phyloP scores from a whole-genome alignment of 2,113 vertebrate species.

The Gadus chalcogrammus region DNA sequence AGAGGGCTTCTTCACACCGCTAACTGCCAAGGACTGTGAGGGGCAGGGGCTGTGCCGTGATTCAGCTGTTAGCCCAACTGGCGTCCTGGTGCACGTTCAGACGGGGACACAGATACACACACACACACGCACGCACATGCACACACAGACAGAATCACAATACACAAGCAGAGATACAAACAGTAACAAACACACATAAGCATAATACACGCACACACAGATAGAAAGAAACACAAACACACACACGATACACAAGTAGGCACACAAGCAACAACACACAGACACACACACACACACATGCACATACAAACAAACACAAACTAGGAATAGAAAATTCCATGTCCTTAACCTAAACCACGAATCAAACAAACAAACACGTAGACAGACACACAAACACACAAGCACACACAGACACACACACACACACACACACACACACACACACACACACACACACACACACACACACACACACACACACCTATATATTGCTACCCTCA shows the following conservation, averaged over 20 bases:
- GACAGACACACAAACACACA: too few species aligned
- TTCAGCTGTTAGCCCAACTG: constrained; percentile 78
- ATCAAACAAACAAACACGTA: too few species aligned
- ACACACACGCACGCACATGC: constrained; percentile 28
- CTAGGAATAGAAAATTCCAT: too few species aligned
- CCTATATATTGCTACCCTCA: too few species aligned
- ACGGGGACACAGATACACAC: constrained; percentile 27
- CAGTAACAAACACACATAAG: not conserved
- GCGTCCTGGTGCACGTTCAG: constrained; percentile 36
- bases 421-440: too few species aligned
- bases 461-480: too few species aligned
- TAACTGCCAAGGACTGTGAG: constrained; percentile 72
- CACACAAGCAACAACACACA: not conserved
- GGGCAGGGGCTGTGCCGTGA: constrained; percentile 70
- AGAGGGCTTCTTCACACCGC: constrained; percentile 75
- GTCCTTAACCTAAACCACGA: too few species aligned
- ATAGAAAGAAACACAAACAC: not conserved
- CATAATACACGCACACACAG: not conserved
- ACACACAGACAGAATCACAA: constrained; percentile 26
- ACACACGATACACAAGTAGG: not conserved
- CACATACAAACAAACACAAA: too few species aligned
- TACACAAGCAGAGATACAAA: constrained; percentile 22
- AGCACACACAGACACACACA: too few species aligned
- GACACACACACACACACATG: too few species aligned
- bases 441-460: too few species aligned